These are phyloP conservation scores for Brachionus rubens DNA, from an alignment of 1,140 invertebrate genomes.

Conservation along the genomic window DNA sequence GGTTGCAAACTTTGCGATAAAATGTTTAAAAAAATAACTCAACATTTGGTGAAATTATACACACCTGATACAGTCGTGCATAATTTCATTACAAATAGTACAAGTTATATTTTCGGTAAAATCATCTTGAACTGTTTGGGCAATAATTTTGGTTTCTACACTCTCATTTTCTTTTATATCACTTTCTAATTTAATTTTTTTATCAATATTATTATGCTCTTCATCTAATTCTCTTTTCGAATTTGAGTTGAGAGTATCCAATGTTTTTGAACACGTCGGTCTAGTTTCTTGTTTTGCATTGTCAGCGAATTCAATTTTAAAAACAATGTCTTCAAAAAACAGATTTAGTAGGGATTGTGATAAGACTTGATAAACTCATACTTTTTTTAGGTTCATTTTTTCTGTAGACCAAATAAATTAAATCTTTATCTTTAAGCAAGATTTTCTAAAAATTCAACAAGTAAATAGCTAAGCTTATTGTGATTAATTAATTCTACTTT, in stretches of 20 bases:
- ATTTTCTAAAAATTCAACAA: conserved; percentile 49
- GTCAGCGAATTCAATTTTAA: conserved; percentile 48
- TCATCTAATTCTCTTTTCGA: not conserved
- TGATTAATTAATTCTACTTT: not conserved
- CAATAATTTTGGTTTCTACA: conserved; percentile 1
- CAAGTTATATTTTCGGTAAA: conserved; percentile 54
- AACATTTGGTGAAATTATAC: not conserved
- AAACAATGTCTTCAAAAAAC: conserved; percentile 53
- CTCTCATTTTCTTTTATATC: conserved; percentile 2
- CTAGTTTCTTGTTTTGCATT: not conserved
- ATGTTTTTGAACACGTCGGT: conserved; percentile 48
- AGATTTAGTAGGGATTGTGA: not conserved
- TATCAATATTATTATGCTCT: not conserved
- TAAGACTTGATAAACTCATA: conserved; percentile 49
- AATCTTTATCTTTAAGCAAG: conserved; percentile 55
- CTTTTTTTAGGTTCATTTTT: conserved; percentile 52
- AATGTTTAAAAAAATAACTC: not conserved
- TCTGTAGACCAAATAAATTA: conserved; percentile 57
- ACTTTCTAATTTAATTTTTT: conserved; percentile 10
- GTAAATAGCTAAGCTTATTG: not conserved
- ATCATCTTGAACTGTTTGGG: conserved; percentile 49
- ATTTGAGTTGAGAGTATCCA: not conserved
- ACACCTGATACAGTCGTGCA: conserved; percentile 59
- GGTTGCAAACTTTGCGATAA: conserved; percentile 54
- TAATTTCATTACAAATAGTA: conserved; percentile 57